Evolutionary conservation across 2,797 vertebrate genomes (phyloP).

Genomic region (Amniataba percoides): DNA sequence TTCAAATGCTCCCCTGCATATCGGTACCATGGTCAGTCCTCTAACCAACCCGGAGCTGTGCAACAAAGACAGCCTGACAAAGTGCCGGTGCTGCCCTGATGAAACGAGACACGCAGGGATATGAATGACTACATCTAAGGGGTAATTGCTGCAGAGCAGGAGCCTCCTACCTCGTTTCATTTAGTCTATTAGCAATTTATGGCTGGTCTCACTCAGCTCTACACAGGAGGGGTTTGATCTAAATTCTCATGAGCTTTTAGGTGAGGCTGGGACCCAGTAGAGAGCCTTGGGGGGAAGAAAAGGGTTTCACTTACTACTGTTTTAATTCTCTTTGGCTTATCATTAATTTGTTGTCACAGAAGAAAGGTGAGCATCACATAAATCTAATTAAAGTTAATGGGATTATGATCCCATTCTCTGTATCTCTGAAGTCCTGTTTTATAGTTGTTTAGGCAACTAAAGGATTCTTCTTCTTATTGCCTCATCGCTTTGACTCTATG

Average conservation of each 20-base stretch:
- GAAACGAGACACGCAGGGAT: conserved; percentile 87
- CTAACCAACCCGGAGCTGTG: conserved; percentile 60
- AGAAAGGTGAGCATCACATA: conserved; percentile 75
- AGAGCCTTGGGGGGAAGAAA: conserved; percentile 74
- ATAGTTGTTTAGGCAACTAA: conserved; percentile 37
- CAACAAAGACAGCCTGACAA: conserved; percentile 81
- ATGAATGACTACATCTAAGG: conserved; percentile 88
- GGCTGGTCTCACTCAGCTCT: conserved; percentile 90
- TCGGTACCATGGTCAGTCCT: conserved; percentile 79
- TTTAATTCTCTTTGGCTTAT: conserved; percentile 79
- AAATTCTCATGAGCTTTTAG: conserved; percentile 84
- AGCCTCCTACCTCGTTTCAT: conserved; percentile 90
- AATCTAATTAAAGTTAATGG: conserved; percentile 78
- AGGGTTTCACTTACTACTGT: conserved; percentile 73
- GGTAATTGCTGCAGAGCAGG: conserved; percentile 84
- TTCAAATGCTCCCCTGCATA: conserved; percentile 90
- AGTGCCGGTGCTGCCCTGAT: conserved; percentile 81
- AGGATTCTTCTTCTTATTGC: conserved; percentile 34
- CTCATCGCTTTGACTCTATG: conserved; percentile 34
- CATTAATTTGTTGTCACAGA: conserved; percentile 79
- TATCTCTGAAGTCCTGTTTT: conserved; percentile 54
- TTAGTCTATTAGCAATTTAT: conserved; percentile 98
- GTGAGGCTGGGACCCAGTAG: conserved; percentile 78
- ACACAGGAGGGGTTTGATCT: conserved; percentile 87
- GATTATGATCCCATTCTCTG: conserved; percentile 67